Evolutionary conservation across 2,113 vertebrate species (phyloP), one percentile per base, ranked within the genome.

Genomic region (Pteruthius melanotis): DNA sequence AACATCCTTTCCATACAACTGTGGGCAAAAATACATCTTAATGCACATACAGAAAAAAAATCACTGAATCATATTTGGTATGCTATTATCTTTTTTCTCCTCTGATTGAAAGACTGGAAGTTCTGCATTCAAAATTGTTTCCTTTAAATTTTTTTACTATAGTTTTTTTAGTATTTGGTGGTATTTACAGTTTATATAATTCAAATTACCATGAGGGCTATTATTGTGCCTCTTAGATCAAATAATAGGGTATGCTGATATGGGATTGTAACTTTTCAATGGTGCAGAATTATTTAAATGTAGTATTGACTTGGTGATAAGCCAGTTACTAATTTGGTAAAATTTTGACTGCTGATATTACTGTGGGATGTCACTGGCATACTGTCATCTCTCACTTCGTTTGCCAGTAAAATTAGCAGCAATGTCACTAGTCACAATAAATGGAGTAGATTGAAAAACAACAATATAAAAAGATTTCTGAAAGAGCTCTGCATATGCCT

Each of bases 31-130:
- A 44, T 42, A 60, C 40, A 35, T 56, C 28, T 85, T 37, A 92
- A 76, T 92, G 86, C 35, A 83, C 28, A 35, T n/a, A 33, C 3
- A 86, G 23, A 44, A 87, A 83, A 78, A 81, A 96, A 97, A 97
- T 98, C 97, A 56, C 95, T 96, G 97, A 98, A 98, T 98, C 96
- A 97, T 66, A 95, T 49, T 95, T 98, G 97, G 97, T 97, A 93
- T 95, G 78, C 61, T 86, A 26, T 98, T 97, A 98, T 98, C 96
- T 98, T 88, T 61, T 97, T 94, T 98, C 93, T 97, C 70, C 68
- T 81, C 79, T 97, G 97, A 98, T 92, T 93, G 87, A 92, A 97
- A 93, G 87, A 85, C 95, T 88, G 84, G 76, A 96, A 94, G 81
- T 96, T 96, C 92, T 97, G 71, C 49, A 59, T 78, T 88, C 78